Evolutionary conservation across 1,140 invertebrate species (phyloP), one percentile per base, ranked within the genome.

Genomic region (Conopomorpha cramerella): DNA sequence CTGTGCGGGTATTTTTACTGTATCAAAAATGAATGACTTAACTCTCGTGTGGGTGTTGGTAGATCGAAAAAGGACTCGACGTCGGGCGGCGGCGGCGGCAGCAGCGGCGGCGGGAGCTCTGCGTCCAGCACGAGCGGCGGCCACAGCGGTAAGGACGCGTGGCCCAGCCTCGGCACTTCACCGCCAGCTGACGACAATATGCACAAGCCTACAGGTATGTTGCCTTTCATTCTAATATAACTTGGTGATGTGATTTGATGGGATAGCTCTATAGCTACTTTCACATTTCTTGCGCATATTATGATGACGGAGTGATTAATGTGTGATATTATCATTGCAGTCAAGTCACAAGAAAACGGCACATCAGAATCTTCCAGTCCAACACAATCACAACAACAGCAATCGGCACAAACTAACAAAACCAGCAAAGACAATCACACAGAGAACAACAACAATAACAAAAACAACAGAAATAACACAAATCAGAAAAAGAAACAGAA

Each of bases 91-190:
- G 84, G 45, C 34, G 51, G 45, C 30, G 41, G 49, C 14, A 47
- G 17, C 10, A 18, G 25, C 14, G 19, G 16, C 1, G 27, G 45
- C 33, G 38, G 40, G 18, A 78, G 47, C 40, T 49, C 45, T 30
- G 49, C 47, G 26, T 49, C 38, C 34, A 46, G 49, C 16, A 41
- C 39, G 8, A 45, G 39, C 11, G 50, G 43, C 25, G 51, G 46
- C 15, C 49, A 49, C 8, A 45, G 34, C 39, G 46, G 56, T 30
- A 81, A 88, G 66, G 87, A 89, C 63, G 86, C 86, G 38, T 89
- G 87, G 86, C 87, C 87, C 1, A 82, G 80, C 43, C 74, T 83
- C 48, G 48, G 68, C 48, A 49, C 60, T 13, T 82, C 81, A 7
- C 81, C 81, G 0, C 71, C 73, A 2, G 23, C 57, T 8, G 63